Conservation (phyloP, 2,113 vertebrate species). For the Paradoxurus hermaphroditus region DNA sequence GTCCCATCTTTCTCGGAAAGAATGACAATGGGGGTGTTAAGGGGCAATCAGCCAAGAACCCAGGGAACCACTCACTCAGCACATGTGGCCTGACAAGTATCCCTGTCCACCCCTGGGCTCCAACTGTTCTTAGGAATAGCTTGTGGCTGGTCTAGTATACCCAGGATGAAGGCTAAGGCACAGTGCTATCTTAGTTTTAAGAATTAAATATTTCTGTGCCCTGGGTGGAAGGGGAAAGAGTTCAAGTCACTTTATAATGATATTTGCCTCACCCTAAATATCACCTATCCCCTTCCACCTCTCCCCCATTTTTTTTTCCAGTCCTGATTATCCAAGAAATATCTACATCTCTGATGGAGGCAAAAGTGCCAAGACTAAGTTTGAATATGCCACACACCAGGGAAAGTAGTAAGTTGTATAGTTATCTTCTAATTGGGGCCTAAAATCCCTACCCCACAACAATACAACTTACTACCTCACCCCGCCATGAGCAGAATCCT, state of each 20-base stretch:
- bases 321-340: not conserved
- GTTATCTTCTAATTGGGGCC: slow-evolving; percentile 93
- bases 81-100: not conserved
- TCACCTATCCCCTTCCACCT: not conserved
- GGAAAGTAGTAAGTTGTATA: slow-evolving; percentile 98
- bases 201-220: slow-evolving; percentile 45
- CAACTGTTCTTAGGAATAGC: not conserved
- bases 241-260: not conserved
- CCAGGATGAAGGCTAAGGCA: slow-evolving; percentile 19
- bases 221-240: not conserved
- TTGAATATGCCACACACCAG: slow-evolving; percentile 64
- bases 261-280: slow-evolving; percentile 28
- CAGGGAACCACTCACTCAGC: not conserved
- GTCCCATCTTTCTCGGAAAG: slow-evolving; percentile 81
- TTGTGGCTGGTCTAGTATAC: not conserved
- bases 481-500: slow-evolving; percentile 79
- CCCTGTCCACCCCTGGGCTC: not conserved
- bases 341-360: not conserved
- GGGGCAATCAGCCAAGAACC: slow-evolving; percentile 13
- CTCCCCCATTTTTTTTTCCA: not conserved
- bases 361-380: slow-evolving; percentile 25
- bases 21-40: slow-evolving; percentile 60
- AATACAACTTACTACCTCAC: slow-evolving; percentile 99
- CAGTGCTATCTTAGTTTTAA: not conserved
- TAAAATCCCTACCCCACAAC: slow-evolving; percentile 93